Evolutionary conservation across 2,797 vertebrate species (phyloP).

Genomic region (Lacerta viridis): DNA sequence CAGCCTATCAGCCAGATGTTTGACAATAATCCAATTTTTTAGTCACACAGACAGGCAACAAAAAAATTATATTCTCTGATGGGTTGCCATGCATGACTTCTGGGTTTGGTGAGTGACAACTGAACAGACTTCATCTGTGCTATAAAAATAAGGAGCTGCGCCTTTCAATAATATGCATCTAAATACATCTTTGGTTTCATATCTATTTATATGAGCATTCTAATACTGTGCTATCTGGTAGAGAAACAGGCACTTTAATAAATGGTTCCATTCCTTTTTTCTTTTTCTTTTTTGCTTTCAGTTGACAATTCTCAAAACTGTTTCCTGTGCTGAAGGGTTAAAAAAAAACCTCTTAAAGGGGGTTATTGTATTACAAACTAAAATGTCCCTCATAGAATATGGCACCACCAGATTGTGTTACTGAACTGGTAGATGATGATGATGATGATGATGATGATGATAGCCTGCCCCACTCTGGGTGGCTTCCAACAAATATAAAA

Average conservation of each 20-base stretch:
- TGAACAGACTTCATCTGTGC: no score
- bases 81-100: no score
- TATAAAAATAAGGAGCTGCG: no score
- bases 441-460: no score
- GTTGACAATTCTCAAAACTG: slow-evolving; percentile 21
- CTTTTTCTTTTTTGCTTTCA: not conserved
- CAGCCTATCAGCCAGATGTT: no score
- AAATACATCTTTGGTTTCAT: not conserved
- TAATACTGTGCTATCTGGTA: not conserved
- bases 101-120: no score
- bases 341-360: not conserved
- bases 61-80: no score
- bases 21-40: no score
- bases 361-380: slow-evolving; percentile 5
- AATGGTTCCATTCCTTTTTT: not conserved
- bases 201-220: slow-evolving; percentile 18
- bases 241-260: slow-evolving; percentile 26
- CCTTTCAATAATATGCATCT: not conserved
- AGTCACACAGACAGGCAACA: no score
- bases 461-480: no score
- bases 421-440: not conserved
- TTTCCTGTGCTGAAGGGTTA: not conserved
- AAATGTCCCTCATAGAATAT: slow-evolving; percentile 39
- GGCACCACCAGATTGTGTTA: slow-evolving; percentile 30
- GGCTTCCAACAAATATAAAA: no score